Base-by-base conservation (phyloP, 2,888 invertebrate genomes). In the Ennomos quercinarius region DNA sequence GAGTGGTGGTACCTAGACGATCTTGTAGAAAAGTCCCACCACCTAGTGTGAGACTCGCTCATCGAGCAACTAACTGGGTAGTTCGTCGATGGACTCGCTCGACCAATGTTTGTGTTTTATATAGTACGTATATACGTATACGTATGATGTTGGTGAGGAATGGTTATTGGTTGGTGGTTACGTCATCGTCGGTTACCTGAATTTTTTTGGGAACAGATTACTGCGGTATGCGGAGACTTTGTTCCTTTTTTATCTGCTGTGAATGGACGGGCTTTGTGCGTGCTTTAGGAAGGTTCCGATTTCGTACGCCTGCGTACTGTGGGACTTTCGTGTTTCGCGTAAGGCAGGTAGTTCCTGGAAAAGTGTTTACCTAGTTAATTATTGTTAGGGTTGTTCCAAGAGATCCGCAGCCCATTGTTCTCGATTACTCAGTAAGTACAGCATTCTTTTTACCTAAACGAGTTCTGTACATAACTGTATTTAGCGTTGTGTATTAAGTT, bases 161-260 rank as follows among this genome's bases (percentile, higher is more conserved):
- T 34, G 27, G 5, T 6, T 27, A 27, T 27, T 27, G 27, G 6
- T 6, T 27, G 27, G 6, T 27, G 41, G 60, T 76, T 68, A 78
- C 75, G 79, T 78, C 77, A 78, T 57, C 57, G 42, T 13, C 60
- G 64, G 63, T 73, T 74, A 74, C 73, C 75, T 77, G 78, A 9
- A 50, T 67, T 68, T 76, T 76, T 73, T 77, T 66, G 72, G 75
- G 75, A 75, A 74, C 74, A 74, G 79, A 77, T 78, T 78, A 80
- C 72, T 62, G 62, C 55, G 81, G 81, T 71, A 82, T 79, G 81
- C 79, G 73, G 66, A 57, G 61, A 34, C 37, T 50, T 49, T 39
- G 36, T 61, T 66, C 56, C 51, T 62, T 66, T 65, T 57, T 66
- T 66, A 60, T 62, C 50, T 54, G 41, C 50, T 37, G 43, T 60